Base-by-base conservation (phyloP, 1,140 invertebrate genomes). In the Euwallacea similis region DNA sequence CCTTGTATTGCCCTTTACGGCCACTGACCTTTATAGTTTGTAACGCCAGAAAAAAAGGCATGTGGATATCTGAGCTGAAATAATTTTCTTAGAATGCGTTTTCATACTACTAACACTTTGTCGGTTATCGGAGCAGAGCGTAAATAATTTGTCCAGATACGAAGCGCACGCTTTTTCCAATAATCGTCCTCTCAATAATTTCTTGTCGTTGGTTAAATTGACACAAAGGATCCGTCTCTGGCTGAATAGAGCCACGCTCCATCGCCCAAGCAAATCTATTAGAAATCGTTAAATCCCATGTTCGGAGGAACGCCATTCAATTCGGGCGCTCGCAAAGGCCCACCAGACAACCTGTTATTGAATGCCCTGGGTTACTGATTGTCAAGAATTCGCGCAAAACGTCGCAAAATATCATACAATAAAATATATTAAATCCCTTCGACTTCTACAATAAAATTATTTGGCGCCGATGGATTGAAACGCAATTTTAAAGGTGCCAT, bases 241-340 rank as follows among this genome's bases (percentile, higher is more conserved):
- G 33, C 58, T 63, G 6, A 68, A 47, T 11, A 42, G 66, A 61
- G 59, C 65, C 72, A 75, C 77, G 75, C 74, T 74, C 72, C 72
- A 66, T 73, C 75, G 76, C 76, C 78, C 75, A 73, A 75, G 76
- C 77, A 80, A 81, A 81, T 81, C 81, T 81, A 82, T 82, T 82
- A 82, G 80, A 81, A 81, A 81, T 81, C 79, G 80, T 82, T 82
- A 82, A 82, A 80, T 80, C 78, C 80, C 73, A 72, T 72, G 75
- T 77, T 69, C 75, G 71, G 10, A 73, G 75, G 76, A 73, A 74
- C 77, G 72, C 75, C 70, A 75, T 77, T 75, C 77, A 77, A 78
- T 78, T 78, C 65, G 58, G 65, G 70, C 64, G 43, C 47, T 68
- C 60, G 66, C 66, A 67, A 72, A 68, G 71, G 71, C 71, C 72